These are phyloP conservation scores for Bombus affinis DNA, from an alignment of 1,140 invertebrate genomes.

Conservation along the genomic window DNA sequence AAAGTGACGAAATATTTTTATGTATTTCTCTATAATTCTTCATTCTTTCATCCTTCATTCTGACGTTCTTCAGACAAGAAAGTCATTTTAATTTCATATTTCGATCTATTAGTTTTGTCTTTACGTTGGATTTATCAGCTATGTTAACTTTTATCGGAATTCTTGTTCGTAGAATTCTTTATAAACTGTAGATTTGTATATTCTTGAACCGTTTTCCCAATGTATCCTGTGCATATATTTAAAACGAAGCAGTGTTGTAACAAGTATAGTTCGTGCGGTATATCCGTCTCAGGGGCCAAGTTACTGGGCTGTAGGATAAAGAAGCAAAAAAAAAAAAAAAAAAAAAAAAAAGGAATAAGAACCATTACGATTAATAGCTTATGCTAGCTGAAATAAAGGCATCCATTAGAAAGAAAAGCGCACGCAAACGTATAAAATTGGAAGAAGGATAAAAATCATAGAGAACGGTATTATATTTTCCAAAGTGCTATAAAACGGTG, in stretches of 20 bases:
- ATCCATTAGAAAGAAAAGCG: no score
- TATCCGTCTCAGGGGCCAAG: slow-evolving; percentile 36
- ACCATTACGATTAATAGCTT: neutral
- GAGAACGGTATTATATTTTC: neutral
- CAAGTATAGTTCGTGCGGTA: slow-evolving; percentile 5
- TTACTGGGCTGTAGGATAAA: neutral
- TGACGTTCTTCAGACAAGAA: neutral
- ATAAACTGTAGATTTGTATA: neutral
- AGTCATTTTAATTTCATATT: neutral
- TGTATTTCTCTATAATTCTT: neutral
- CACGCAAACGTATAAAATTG: neutral
- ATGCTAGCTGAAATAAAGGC: no score
- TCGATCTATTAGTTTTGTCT: no score
- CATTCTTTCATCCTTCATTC: neutral
- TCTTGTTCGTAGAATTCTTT: neutral
- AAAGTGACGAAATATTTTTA: neutral
- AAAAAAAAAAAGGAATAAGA: neutral
- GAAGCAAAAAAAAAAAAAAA: no score
- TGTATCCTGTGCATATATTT: neutral
- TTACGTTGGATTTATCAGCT: no score
- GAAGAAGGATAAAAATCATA: neutral
- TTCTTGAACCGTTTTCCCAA: neutral
- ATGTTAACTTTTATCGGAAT: neutral
- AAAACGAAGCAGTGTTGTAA: slow-evolving; percentile 2
- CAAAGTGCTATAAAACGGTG: neutral